Percentiles rank a stretch among this genome's conserved stretches.
phyloP scores from a whole-genome alignment of 2,113 vertebrate species.

The Neolamprologus kungweensis region DNA sequence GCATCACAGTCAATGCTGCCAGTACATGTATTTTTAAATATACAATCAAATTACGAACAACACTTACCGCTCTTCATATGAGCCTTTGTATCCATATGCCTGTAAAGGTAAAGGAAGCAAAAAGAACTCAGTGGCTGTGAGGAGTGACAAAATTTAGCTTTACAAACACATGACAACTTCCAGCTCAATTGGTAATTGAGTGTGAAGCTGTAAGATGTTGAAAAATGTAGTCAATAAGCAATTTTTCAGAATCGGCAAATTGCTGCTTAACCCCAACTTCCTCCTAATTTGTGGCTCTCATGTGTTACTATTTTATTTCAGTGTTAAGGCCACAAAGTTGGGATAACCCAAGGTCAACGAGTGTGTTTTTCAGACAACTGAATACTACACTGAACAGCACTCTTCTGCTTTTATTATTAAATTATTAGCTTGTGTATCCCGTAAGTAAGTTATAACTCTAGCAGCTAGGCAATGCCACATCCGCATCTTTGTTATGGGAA shows the following conservation, averaged over 20 bases:
- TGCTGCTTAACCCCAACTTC: neutral
- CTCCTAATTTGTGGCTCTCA: neutral
- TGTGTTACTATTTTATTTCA: neutral
- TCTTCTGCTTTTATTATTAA: neutral
- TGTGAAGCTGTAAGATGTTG: neutral
- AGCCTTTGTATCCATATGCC: constrained; percentile 53
- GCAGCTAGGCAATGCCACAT: neutral
- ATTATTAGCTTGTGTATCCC: neutral
- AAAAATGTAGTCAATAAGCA: neutral
- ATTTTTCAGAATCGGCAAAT: neutral
- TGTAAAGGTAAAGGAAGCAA: constrained; percentile 17
- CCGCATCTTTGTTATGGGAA: neutral
- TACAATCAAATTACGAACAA: neutral
- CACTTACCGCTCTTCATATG: constrained; percentile 65
- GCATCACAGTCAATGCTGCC: neutral
- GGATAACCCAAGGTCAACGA: neutral
- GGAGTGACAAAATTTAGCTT: neutral
- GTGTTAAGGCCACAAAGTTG: neutral
- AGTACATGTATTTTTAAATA: neutral
- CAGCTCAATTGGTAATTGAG: neutral
- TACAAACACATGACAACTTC: neutral
- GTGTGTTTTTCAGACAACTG: neutral
- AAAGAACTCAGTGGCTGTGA: neutral
- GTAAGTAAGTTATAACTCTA: neutral
- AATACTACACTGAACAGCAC: neutral